Evolutionary conservation across 2,888 invertebrate genomes (phyloP).

Genomic region (Mythimna loreyi): DNA sequence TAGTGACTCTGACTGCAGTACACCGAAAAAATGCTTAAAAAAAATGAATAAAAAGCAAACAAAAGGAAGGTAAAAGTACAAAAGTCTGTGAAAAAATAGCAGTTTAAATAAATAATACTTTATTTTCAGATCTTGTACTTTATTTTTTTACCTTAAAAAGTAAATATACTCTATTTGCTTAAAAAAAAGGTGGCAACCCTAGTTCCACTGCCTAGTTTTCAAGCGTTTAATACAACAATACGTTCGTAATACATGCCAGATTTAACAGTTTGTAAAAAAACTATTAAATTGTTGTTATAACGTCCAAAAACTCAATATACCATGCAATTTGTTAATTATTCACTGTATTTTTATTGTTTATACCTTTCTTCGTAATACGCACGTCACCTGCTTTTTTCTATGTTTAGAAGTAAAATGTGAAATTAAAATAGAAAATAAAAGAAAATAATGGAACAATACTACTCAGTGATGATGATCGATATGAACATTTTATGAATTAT

Average conservation of each 20-base stretch:
- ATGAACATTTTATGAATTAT: too few relatives aligned
- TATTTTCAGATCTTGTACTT: too few relatives aligned
- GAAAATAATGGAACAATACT: not conserved
- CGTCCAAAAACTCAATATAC: constrained; percentile 24
- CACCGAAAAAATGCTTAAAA: too few relatives aligned
- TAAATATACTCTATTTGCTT: too few relatives aligned
- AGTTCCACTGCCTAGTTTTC: not conserved
- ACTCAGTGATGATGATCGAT: too few relatives aligned
- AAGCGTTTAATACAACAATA: constrained; percentile 29
- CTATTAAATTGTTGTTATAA: constrained; percentile 31
- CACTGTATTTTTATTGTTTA: constrained; percentile 40
- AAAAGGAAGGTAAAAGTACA: too few relatives aligned
- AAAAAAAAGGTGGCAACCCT: too few relatives aligned
- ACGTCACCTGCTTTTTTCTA: constrained; percentile 62
- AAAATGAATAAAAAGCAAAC: too few relatives aligned
- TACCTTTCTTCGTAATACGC: constrained; percentile 59
- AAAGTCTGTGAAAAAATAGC: too few relatives aligned
- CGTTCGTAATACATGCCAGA: constrained; percentile 39
- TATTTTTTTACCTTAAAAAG: too few relatives aligned
- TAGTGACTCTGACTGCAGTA: too few relatives aligned
- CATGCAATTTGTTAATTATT: constrained; percentile 60
- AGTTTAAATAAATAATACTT: too few relatives aligned
- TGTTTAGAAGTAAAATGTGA: constrained; percentile 37
- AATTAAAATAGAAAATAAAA: constrained; percentile 21
- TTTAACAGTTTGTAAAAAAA: constrained; percentile 10